Evolutionary conservation across 2,888 invertebrate genomes (phyloP), one percentile per base, ranked within the genome.

Genomic region (Alentia gelatinosa): DNA sequence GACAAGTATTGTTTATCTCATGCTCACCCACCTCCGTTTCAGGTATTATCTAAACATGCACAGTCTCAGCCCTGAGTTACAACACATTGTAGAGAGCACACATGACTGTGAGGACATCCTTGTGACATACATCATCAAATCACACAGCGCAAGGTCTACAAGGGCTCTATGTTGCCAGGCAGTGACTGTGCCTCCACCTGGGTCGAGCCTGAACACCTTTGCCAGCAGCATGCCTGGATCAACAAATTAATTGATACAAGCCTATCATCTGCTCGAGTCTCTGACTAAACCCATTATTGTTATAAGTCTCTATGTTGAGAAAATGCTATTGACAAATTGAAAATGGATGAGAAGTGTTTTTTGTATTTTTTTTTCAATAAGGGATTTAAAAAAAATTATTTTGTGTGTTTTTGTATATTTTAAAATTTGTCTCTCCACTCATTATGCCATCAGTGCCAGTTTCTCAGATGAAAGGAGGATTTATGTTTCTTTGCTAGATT

Each of bases 191-290:
- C 26, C n/a, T 35, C 30, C 3, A n/a, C 84, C 9, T 98, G 98
- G 98, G 98, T 98, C 95, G 98, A 98, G 96, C 98, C 98, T 7
- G 98, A 98, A 96, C 98, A 98, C 96, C 99, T 99, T 96, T 98
- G 98, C 93, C 98, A 99, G 96, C 97, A 99, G 90, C 98, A 99
- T 96, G 98, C 98, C 89, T 99, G 99, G 95, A 97, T 99, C 94
- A 98, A 98, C 96, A 98, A 98, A 92, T 98, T 99, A 96, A 98
- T 98, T 47, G 98, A 98, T 98, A 98, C 96, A 98, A 99, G 98
- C 99, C 99, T 92, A 97, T 99, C 91, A 97, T 98, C 95, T 97
- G 98, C 94, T 98, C 99, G 92, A 98, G 98, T 96, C 97, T 98
- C 95, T 97, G 99, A 93, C 97, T 99, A 95, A 99, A 99, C 97